Conservation (phyloP, 2,888 invertebrate genomes). For the Melitaea athalia region DNA sequence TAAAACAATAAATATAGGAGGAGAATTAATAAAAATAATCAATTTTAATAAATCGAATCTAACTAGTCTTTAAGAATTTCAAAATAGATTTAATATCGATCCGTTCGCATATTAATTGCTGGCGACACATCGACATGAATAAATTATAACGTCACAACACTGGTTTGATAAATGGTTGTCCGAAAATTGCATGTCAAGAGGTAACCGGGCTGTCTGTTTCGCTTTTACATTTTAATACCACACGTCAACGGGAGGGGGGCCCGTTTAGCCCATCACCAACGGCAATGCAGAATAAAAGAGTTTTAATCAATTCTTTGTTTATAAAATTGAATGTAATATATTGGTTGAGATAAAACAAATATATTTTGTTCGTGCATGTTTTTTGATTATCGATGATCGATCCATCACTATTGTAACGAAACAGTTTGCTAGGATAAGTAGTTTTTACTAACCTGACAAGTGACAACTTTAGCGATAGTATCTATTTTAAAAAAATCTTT, state of each 20-base stretch:
- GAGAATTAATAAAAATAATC: too few species aligned
- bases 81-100: neutral
- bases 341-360: slow-evolving; percentile 4
- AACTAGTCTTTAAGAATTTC: neutral
- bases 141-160: slow-evolving; percentile 46
- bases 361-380: neutral
- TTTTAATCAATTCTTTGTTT: slow-evolving; percentile 41
- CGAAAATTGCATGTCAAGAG: slow-evolving; percentile 80
- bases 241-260: slow-evolving; percentile 59
- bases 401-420: neutral
- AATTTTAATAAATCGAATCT: neutral
- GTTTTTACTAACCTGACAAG: neutral
- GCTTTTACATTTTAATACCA: slow-evolving; percentile 74
- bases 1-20: too few species aligned
- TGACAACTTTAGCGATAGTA: neutral
- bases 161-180: slow-evolving; percentile 71
- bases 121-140: slow-evolving; percentile 46
- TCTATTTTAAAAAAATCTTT: too few species aligned
- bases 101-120: slow-evolving; percentile 8
- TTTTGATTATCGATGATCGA: neutral
- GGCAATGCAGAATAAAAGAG: slow-evolving; percentile 45
- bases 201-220: slow-evolving; percentile 68
- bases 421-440: neutral
- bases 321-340: slow-evolving; percentile 29
- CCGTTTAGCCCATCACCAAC: slow-evolving; percentile 64